Conservation (phyloP, 2,888 invertebrate species). For the Cheilosia soror region DNA sequence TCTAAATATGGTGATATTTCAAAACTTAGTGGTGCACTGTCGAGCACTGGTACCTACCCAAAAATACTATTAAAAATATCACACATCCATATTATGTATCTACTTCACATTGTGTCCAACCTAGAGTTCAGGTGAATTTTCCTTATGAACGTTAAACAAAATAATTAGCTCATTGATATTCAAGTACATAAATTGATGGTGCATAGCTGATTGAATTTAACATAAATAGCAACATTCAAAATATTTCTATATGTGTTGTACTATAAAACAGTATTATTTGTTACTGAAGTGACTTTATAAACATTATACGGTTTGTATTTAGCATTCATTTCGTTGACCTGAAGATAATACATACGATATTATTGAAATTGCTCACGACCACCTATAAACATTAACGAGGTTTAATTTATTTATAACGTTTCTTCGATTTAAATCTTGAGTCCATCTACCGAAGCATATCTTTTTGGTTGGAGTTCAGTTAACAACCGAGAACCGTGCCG, state of each 20-base stretch:
- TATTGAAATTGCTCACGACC: neutral
- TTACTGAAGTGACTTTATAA: constrained; percentile 18
- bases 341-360: constrained; percentile 11
- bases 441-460: neutral
- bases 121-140: too few species aligned
- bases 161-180: constrained; percentile 31
- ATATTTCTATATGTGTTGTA: neutral
- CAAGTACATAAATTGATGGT: constrained; percentile 28
- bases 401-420: constrained; percentile 9
- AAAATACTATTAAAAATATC: too few species aligned
- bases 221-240: constrained; percentile 16
- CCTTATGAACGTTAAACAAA: too few species aligned
- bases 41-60: too few species aligned
- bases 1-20: too few species aligned
- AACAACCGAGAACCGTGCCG: constrained; percentile 28
- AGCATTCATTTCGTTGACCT: constrained; percentile 23
- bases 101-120: too few species aligned
- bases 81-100: too few species aligned
- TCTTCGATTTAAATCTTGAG: constrained; percentile 17
- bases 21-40: too few species aligned
- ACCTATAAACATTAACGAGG: neutral
- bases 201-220: constrained; percentile 23
- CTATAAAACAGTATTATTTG: constrained; percentile 9
- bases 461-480: constrained; percentile 13
- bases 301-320: constrained; percentile 21